A percentile compares a stretch with the other conserved stretches of the same genome.
Conservation (phyloP, 1,140 invertebrate species). For the Caenorhabditis briggsae region DNA sequence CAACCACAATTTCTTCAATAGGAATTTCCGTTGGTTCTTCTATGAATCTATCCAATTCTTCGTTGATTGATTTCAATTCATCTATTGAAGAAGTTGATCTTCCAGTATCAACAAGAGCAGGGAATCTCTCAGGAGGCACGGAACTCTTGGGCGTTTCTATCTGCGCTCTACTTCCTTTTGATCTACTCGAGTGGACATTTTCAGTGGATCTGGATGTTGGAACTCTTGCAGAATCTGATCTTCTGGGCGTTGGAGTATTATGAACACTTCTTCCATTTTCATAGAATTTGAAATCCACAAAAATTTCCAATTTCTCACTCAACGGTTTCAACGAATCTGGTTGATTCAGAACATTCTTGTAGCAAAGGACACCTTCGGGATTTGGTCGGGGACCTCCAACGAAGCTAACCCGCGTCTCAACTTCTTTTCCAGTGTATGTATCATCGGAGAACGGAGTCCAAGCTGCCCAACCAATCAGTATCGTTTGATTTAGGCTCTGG, state of each 20-base stretch:
- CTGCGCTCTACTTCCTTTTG: background rate
- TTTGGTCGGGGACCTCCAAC: conserved; percentile 59
- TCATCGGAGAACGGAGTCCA: conserved; percentile 52
- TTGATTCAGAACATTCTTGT: conserved; percentile 55
- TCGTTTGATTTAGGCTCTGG: conserved; percentile 33
- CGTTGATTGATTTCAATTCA: conserved; percentile 40
- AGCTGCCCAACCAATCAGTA: conserved; percentile 58
- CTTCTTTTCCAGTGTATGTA: conserved; percentile 4
- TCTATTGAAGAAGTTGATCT: conserved; percentile 32
- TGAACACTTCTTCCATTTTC: conserved; percentile 45
- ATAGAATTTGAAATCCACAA: conserved; percentile 45
- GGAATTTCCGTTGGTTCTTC: conserved; percentile 33
- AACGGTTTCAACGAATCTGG: conserved; percentile 17
- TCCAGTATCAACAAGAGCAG: conserved; percentile 24
- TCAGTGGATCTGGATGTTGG: background rate
- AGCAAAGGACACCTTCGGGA: conserved; percentile 59
- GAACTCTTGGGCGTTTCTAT: conserved; percentile 13
- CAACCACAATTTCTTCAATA: background rate
- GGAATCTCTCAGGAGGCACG: conserved; percentile 13
- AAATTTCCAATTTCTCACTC: conserved; percentile 21
- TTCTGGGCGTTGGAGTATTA: conserved; percentile 34
- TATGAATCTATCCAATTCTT: conserved; percentile 35
- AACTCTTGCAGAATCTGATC: background rate
- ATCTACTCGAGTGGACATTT: background rate
- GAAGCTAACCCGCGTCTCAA: conserved; percentile 41